Conservation (phyloP, 2,797 vertebrate genomes). For the Rhinichthys osculus region DNA sequence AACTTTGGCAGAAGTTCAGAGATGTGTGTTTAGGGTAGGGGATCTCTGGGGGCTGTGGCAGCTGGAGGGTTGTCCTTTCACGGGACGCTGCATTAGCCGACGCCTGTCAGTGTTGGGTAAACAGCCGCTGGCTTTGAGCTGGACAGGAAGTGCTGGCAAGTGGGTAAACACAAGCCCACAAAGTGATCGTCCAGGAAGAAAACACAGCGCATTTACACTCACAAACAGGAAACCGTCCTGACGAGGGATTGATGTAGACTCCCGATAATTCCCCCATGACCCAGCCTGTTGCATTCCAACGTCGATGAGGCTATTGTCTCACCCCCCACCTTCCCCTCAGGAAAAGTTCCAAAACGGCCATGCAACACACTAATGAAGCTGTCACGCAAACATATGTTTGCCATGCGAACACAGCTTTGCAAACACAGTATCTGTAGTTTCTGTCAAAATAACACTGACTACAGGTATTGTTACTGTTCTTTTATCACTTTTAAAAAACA, state of each 20-base stretch:
- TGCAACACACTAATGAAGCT: conserved; percentile 64
- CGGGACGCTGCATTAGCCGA: conserved; percentile 49
- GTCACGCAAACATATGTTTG: conserved; percentile 65
- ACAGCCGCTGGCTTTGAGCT: conserved; percentile 64
- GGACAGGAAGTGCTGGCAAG: conserved; percentile 70
- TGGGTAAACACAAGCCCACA: conserved; percentile 71
- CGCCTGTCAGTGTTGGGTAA: conserved; percentile 63
- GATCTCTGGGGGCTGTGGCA: conserved; percentile 48
- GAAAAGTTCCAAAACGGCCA: conserved; percentile 27
- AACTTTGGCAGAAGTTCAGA: conserved; percentile 22
- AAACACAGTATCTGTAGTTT: neutral
- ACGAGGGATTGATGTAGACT: conserved; percentile 54
- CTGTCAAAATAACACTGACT: neutral
- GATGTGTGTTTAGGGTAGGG: conserved; percentile 22
- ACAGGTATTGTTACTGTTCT: neutral
- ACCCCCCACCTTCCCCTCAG: conserved; percentile 1
- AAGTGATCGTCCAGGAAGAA: conserved; percentile 70
- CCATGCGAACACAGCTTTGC: neutral
- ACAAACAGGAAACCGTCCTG: conserved; percentile 55
- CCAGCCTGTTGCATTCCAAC: conserved; percentile 55
- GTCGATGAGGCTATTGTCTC: conserved; percentile 46
- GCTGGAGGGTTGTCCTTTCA: conserved; percentile 66
- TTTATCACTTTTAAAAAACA: neutral
- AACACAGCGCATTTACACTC: conserved; percentile 53
- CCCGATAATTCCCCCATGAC: conserved; percentile 50